Evolutionary conservation across 2,888 invertebrate genomes (phyloP).

Genomic region (Ptycholaimellus sp.): DNA sequence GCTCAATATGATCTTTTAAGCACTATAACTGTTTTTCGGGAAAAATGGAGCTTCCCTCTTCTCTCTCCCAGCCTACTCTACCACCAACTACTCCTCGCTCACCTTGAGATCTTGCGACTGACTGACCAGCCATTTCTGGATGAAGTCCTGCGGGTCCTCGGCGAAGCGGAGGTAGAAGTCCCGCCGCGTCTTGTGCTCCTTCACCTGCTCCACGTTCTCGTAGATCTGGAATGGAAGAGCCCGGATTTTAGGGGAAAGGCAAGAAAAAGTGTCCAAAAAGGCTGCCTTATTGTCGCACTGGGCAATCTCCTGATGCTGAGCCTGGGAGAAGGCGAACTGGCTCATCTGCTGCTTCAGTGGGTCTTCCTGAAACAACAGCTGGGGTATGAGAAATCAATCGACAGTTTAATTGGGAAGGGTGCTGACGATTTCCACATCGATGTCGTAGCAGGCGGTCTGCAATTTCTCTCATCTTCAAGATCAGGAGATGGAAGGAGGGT

Average conservation of each 20-base stretch:
- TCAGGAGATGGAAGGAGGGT: too few relatives aligned
- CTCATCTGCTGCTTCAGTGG: conserved; percentile 89
- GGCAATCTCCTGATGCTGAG: too few relatives aligned
- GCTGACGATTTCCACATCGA: conserved; percentile 64
- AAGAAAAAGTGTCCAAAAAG: too few relatives aligned
- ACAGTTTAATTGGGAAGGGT: too few relatives aligned
- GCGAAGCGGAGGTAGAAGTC: conserved; percentile 93
- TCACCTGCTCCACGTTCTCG: conserved; percentile 90
- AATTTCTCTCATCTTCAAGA: background rate
- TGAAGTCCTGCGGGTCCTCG: conserved; percentile 87
- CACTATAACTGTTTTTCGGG: too few relatives aligned
- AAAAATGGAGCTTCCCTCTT: too few relatives aligned
- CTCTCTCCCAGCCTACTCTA: too few relatives aligned
- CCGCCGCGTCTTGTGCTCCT: conserved; percentile 77
- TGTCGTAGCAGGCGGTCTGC: conserved; percentile 71
- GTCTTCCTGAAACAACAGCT: conserved; percentile 44
- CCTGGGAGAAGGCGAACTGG: conserved; percentile 70
- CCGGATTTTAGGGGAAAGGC: too few relatives aligned
- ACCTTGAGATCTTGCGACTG: conserved; percentile 81
- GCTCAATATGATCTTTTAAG: too few relatives aligned
- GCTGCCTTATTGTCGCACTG: too few relatives aligned
- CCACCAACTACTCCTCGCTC: too few relatives aligned
- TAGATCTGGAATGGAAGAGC: conserved; percentile 41
- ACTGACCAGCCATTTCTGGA: conserved; percentile 87
- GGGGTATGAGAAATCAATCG: background rate